phyloP scores from a whole-genome alignment of 2,113 vertebrate genomes.

The Zeus faber region DNA sequence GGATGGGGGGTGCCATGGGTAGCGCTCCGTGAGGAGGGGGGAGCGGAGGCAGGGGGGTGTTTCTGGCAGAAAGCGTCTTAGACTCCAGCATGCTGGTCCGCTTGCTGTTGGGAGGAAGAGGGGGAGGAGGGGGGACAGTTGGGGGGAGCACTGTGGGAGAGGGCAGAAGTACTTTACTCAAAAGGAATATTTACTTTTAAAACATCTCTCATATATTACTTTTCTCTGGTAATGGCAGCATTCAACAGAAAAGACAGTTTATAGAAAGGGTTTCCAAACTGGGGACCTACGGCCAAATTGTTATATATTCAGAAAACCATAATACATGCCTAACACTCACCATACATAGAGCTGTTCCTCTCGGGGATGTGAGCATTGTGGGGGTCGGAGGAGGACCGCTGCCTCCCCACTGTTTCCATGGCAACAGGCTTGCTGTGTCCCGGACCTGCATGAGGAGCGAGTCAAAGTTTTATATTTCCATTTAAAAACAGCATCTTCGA shows the following conservation, averaged over 20 bases:
- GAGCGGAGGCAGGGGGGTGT: conserved; percentile 51
- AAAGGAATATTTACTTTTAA: no score
- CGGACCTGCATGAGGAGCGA: background rate
- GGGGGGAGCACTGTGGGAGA: conserved; percentile 60
- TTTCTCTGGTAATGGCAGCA: no score
- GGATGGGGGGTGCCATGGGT: conserved; percentile 19
- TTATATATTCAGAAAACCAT: background rate
- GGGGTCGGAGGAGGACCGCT: conserved; percentile 93
- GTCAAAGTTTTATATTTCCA: no score
- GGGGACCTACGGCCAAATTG: background rate
- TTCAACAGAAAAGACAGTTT: no score
- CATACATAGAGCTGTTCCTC: conserved; percentile 56
- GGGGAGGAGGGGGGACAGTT: conserved; percentile 39
- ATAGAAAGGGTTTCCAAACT: no score
- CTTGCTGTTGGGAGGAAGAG: conserved; percentile 36
- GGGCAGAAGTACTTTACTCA: no score
- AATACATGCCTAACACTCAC: conserved; percentile 42
- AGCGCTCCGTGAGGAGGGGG: conserved; percentile 20
- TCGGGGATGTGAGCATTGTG: conserved; percentile 79
- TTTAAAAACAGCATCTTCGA: no score
- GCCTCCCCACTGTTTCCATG: conserved; percentile 82
- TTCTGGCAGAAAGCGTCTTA: conserved; percentile 24
- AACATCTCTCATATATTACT: no score
- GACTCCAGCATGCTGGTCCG: conserved; percentile 37
- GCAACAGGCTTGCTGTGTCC: conserved; percentile 41